Percentiles rank a stretch among this genome's conserved stretches.
Conservation (phyloP, 2,113 vertebrate genomes). For the Cephalopterus ornatus region DNA sequence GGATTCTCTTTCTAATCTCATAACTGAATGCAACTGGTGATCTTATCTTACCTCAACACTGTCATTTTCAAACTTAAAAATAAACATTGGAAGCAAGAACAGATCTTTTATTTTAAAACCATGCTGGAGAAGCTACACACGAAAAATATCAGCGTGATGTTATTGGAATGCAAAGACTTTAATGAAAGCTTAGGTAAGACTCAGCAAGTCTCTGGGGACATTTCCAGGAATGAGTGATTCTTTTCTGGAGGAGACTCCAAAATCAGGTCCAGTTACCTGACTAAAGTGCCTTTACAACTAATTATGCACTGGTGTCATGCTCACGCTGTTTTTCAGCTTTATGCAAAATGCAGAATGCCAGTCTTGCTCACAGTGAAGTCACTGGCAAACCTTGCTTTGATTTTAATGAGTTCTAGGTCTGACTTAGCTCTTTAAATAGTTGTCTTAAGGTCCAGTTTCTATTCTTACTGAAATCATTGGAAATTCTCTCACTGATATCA, state of each 20-base stretch:
- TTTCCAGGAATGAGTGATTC: slow-evolving; percentile 35
- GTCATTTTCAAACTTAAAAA: slow-evolving; percentile 48
- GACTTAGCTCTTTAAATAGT: not conserved
- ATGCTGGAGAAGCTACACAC: not conserved
- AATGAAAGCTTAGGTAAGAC: slow-evolving; percentile 55
- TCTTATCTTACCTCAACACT: not conserved
- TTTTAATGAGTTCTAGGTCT: not conserved
- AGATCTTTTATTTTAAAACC: slow-evolving; percentile 34
- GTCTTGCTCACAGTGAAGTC: not conserved
- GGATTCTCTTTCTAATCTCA: not conserved
- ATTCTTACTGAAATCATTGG: not conserved
- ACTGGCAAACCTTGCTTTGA: not conserved
- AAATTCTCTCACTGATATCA: not conserved
- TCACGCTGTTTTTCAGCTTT: not conserved
- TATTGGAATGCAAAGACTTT: slow-evolving; percentile 33
- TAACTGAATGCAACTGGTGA: not conserved
- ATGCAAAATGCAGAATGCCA: not conserved
- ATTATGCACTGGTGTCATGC: not conserved
- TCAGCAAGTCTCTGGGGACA: slow-evolving; percentile 17
- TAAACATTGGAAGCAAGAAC: slow-evolving; percentile 7
- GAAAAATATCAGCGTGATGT: not conserved
- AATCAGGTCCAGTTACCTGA: not conserved
- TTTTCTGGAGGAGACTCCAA: not conserved
- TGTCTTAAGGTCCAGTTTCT: not conserved
- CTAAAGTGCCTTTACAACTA: slow-evolving; percentile 11